Evolutionary conservation across 2,888 invertebrate species (phyloP).

Genomic region (Phorcus lineatus): DNA sequence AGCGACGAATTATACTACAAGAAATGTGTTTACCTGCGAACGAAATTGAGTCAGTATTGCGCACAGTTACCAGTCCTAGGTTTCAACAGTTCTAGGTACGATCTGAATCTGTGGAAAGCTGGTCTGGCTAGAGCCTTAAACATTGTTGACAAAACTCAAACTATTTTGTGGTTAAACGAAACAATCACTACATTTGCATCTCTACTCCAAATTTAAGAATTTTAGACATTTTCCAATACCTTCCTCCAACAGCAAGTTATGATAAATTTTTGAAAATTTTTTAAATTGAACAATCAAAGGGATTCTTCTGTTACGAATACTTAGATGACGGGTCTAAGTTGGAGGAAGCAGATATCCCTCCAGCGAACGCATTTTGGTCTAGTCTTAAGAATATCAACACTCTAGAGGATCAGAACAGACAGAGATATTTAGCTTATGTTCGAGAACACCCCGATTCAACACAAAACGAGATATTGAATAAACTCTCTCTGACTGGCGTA

Average conservation of each 20-base stretch:
- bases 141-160: no score
- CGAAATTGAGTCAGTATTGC: neutral
- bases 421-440: neutral
- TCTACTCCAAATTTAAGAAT: neutral
- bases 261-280: neutral
- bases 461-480: neutral
- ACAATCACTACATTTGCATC: conserved; percentile 9
- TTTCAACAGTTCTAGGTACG: neutral
- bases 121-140: neutral
- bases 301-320: neutral
- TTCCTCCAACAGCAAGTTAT: neutral
- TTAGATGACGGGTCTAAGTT: neutral
- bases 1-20: neutral
- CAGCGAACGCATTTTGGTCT: neutral
- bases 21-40: neutral
- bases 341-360: neutral
- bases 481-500: neutral
- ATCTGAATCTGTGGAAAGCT: neutral
- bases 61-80: neutral
- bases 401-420: neutral
- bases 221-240: neutral
- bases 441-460: neutral
- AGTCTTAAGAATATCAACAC: neutral
- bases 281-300: neutral
- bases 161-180: neutral